These are phyloP conservation scores for Jordanella pulchra DNA, from an alignment of 2,797 vertebrate genomes.

Conservation along the genomic window DNA sequence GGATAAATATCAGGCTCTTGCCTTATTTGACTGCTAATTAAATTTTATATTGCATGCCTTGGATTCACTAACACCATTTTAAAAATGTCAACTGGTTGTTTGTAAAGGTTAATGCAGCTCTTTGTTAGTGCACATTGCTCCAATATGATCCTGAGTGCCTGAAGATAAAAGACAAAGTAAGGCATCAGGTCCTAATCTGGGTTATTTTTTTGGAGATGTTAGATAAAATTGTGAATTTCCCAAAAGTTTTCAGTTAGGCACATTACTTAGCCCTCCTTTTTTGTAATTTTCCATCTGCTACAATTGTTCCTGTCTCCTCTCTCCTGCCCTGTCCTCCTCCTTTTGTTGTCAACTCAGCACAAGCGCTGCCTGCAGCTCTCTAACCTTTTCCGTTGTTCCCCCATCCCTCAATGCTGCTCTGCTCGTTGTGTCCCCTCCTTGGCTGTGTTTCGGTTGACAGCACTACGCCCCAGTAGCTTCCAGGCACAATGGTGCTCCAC, in stretches of 20 bases:
- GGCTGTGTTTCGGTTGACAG: slow-evolving; percentile 70
- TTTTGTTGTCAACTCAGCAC: slow-evolving; percentile 62
- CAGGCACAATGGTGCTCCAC: slow-evolving; percentile 69
- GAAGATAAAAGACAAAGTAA: slow-evolving; percentile 51
- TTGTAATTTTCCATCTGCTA: slow-evolving; percentile 32
- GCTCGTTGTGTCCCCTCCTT: slow-evolving; percentile 56
- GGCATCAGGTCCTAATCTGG: slow-evolving; percentile 39
- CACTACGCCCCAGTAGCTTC: slow-evolving; percentile 70
- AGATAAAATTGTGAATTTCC: slow-evolving; percentile 39
- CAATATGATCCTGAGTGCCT: slow-evolving; percentile 15
- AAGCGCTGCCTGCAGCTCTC: slow-evolving; percentile 56
- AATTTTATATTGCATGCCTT: slow-evolving; percentile 51
- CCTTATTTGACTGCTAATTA: slow-evolving; percentile 42
- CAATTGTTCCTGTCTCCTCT: slow-evolving; percentile 19
- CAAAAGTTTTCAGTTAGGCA: slow-evolving; percentile 33
- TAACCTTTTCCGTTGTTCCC: slow-evolving; percentile 71
- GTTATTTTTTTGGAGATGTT: slow-evolving; percentile 50
- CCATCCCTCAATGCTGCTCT: slow-evolving; percentile 61
- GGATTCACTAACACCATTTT: slow-evolving; percentile 70
- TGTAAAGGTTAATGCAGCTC: slow-evolving; percentile 36
- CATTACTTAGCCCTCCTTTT: slow-evolving; percentile 22
- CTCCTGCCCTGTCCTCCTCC: slow-evolving; percentile 40
- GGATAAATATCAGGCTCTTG: slow-evolving; percentile 31
- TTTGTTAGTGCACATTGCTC: slow-evolving; percentile 21
- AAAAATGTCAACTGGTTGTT: slow-evolving; percentile 65